Base-by-base conservation (phyloP, 2,888 invertebrate species). In the Myathropa florea region DNA sequence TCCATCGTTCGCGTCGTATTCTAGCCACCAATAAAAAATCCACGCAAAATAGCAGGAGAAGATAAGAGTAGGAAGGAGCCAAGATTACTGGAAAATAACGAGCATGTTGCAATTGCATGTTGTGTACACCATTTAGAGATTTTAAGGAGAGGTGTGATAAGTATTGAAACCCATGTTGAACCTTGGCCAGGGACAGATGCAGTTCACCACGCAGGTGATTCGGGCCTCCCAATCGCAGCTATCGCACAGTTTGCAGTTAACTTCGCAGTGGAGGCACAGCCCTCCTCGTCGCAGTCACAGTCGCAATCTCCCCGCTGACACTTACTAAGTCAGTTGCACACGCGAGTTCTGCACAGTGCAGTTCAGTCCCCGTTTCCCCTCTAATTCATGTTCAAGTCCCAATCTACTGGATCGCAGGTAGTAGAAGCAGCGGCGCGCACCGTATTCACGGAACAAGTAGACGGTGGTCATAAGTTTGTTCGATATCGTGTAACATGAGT, bases 401-500 rank as follows among this genome's bases (percentile, higher is more conserved):
- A 86, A 83, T 83, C 85, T 82, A 77, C 73, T 55, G 78, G 77
- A 85, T 86, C 86, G 65, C 78, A 79, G 86, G 83, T 83, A 83
- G 78, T 80, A 81, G 78, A 60, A 78, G 70, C 70, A 75, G 78
- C 73, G 68, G 86, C 73, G 83, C 86, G 77, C 82, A 82, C 78
- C 71, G 75, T 71, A 75, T 83, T 70, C 83, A 79, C 64, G 65
- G 83, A 89, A 89, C 89, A 89, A 84, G 88, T 88, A 85, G 89
- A 88, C 89, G 90, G 89, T 90, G 90, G 90, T 90, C 90, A 90
- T 90, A 90, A 90, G 90, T 90, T 90, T 90, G 88, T 90, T 89
- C 88, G 90, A 90, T 90, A 90, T 90, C 90, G 89, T 89, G 89
- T 89, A 90, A 90, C 90, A 90, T 90, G 90, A 89, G 90, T 90